Percentiles rank a stretch among this genome's conserved stretches.
These are phyloP conservation scores for Lasiommata megera DNA, from an alignment of 2,888 invertebrate species.

Conservation along the genomic window DNA sequence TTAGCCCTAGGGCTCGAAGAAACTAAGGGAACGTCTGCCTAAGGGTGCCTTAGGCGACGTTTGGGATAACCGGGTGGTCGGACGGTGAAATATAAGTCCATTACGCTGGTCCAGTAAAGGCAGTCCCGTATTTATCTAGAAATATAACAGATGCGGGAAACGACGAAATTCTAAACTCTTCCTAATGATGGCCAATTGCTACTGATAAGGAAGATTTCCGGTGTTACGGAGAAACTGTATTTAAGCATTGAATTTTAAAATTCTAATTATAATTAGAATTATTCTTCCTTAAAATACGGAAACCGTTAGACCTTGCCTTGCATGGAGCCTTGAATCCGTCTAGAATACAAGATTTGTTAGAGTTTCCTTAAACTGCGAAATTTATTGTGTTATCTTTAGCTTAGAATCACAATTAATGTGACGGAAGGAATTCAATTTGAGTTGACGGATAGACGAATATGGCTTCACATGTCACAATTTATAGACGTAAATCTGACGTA, in stretches of 20 bases:
- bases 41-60: too few species aligned
- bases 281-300: constrained; percentile 45
- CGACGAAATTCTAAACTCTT: too few species aligned
- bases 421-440: constrained; percentile 11
- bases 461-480: constrained; percentile 4
- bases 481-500: constrained; percentile 3
- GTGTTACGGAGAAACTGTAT: too few species aligned
- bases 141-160: too few species aligned
- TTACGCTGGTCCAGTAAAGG: too few species aligned
- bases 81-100: too few species aligned
- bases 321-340: constrained; percentile 41
- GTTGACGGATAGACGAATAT: constrained; percentile 10
- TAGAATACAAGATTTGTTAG: constrained; percentile 49
- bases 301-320: constrained; percentile 35
- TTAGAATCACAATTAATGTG: constrained; percentile 23
- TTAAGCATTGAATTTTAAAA: constrained; percentile 10
- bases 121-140: too few species aligned
- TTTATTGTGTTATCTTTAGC: constrained; percentile 31
- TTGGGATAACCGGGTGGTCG: too few species aligned
- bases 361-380: constrained; percentile 41
- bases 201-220: too few species aligned
- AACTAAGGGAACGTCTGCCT: too few species aligned
- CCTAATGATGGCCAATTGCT: too few species aligned
- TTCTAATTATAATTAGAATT: constrained; percentile 5
- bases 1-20: too few species aligned